A percentile compares a stretch with the other conserved stretches of the same genome.
phyloP scores from a whole-genome alignment of 2,797 vertebrate species.

The Acridotheres tristis region DNA sequence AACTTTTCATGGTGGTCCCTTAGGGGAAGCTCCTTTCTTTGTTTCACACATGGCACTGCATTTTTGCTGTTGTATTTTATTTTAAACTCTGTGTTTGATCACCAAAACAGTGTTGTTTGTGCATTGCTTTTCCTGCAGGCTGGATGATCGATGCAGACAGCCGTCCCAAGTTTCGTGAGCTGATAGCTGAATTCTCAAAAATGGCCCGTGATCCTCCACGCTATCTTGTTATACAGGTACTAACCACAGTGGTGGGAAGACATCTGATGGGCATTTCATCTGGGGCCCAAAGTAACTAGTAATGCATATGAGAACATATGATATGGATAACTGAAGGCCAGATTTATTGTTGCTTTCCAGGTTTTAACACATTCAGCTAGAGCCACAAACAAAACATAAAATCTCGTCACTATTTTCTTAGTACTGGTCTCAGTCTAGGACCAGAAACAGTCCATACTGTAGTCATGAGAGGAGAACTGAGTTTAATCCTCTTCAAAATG shows the following conservation, averaged over 20 bases:
- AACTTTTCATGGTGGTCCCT: not conserved
- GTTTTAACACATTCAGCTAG: not conserved
- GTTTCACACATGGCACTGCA: not conserved
- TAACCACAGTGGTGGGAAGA: not conserved
- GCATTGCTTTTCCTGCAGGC: slow-evolving; percentile 72
- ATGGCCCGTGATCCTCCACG: slow-evolving; percentile 93
- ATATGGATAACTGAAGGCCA: not conserved
- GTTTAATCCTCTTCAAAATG: not conserved
- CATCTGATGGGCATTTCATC: not conserved
- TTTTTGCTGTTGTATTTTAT: not conserved
- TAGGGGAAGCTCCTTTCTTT: not conserved
- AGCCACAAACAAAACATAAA: not conserved
- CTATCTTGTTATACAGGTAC: slow-evolving; percentile 94
- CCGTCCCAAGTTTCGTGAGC: slow-evolving; percentile 88
- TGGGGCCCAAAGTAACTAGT: not conserved
- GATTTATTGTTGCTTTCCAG: not conserved
- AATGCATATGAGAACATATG: not conserved
- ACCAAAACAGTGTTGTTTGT: not conserved
- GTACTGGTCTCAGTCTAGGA: not conserved
- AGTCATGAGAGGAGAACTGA: not conserved
- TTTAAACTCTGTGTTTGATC: not conserved
- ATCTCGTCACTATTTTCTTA: not conserved
- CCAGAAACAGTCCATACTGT: not conserved
- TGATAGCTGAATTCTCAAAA: slow-evolving; percentile 89
- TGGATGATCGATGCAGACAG: slow-evolving; percentile 98